Evolutionary conservation across 2,797 vertebrate genomes (phyloP), one percentile per base, ranked within the genome.

Genomic region (Vespertilio murinus): DNA sequence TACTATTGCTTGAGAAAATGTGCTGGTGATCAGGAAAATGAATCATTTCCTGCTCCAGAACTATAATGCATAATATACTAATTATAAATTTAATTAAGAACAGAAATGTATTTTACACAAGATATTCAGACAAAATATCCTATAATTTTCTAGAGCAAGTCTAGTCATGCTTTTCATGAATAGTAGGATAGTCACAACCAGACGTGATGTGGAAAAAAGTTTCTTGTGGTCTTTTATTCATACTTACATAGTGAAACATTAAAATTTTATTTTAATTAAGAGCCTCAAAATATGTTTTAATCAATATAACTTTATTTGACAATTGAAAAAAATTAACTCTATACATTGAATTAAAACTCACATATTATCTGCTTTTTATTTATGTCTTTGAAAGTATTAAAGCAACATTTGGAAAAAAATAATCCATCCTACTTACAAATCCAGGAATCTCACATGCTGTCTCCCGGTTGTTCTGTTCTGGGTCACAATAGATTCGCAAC

Each of bases 401-500:
- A 73, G 25, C 49, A 96, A 59, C 45, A 47, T 12, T 92, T 30
- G 16, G 20, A 47, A 81, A 87, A 87, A 96, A 42, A 80, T 74
- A 20, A 84, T 80, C 14, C 86, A 81, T 96, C 64, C 94, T 98
- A 99, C 99, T 99, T 97, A 99, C 99, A 98, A 99, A 98, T 98
- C 99, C 99, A 6, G 99, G 99, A 98, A 99, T 99, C 98, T 99
- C 99, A 98, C 99, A 99, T 0, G 99, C 99, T 28, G 99, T 99
- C 97, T 99, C 99, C 74, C 99, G 97, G 88, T 97, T 99, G 87
- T 99, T 99, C 98, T 99, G 99, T 97, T 99, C 99, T 47, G 99
- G 99, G 96, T 99, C 99, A 98, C 99, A 99, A 97, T 99, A 99
- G 98, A 99, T 99, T 94, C 99, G 97, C 85, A 99, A 98, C 96